These are phyloP conservation scores for Elegia similella DNA, from an alignment of 2,888 invertebrate species.

Conservation along the genomic window DNA sequence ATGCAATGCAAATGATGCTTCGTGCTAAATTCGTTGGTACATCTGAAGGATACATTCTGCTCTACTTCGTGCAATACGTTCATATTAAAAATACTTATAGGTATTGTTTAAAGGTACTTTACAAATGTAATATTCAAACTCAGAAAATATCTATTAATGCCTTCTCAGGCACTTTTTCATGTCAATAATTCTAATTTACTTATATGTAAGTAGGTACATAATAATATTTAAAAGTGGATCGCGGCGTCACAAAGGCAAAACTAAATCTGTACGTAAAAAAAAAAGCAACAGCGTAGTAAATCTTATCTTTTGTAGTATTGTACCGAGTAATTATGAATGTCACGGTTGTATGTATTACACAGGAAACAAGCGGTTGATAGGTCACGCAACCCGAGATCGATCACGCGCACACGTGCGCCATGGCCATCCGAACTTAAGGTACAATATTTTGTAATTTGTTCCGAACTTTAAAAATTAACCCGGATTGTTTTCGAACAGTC, in stretches of 20 bases:
- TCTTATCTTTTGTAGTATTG: conserved; percentile 31
- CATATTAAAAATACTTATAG: too few species aligned
- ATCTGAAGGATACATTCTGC: background rate
- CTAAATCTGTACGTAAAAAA: background rate
- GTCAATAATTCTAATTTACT: too few species aligned
- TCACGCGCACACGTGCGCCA: conserved; percentile 45
- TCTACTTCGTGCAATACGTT: background rate
- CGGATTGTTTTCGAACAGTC: too few species aligned
- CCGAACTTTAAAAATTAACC: too few species aligned
- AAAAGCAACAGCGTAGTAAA: background rate
- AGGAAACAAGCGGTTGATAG: conserved; percentile 51
- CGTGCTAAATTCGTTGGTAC: conserved; percentile 24
- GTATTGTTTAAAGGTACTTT: too few species aligned
- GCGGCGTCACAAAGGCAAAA: too few species aligned
- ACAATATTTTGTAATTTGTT: background rate
- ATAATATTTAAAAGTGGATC: too few species aligned
- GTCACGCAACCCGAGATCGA: conserved; percentile 64
- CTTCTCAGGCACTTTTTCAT: too few species aligned
- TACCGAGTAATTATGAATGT: conserved; percentile 57
- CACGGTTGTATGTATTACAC: conserved; percentile 40
- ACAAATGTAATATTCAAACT: too few species aligned
- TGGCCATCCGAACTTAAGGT: conserved; percentile 19
- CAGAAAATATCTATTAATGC: too few species aligned
- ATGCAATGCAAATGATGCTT: conserved; percentile 48
- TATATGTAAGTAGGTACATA: too few species aligned